Evolutionary conservation across 2,113 vertebrate genomes (phyloP).

Genomic region (Oncorhynchus mykiss): DNA sequence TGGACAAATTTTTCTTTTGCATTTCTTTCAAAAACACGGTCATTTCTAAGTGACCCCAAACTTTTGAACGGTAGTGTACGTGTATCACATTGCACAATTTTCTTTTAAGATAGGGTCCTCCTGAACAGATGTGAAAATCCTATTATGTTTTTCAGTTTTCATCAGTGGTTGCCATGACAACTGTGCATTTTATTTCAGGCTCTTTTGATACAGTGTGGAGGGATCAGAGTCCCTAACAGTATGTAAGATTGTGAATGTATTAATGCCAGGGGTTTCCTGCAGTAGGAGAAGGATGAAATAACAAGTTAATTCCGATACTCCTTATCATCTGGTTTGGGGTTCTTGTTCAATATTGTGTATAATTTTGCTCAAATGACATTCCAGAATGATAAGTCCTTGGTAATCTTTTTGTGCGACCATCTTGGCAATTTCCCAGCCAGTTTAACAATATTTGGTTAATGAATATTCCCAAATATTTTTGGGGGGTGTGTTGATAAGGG

Average conservation of each 20-base stretch:
- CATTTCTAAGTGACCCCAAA: no score
- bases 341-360: neutral
- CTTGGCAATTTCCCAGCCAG: neutral
- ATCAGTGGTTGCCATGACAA: slow-evolving; percentile 74
- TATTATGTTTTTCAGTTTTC: slow-evolving; percentile 52
- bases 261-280: slow-evolving; percentile 73
- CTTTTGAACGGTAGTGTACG: no score
- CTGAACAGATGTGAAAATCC: slow-evolving; percentile 67
- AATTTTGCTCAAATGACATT: neutral
- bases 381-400: neutral
- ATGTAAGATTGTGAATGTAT: slow-evolving; percentile 60
- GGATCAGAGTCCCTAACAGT: slow-evolving; percentile 66
- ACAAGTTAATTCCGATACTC: no score
- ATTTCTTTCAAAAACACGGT: no score
- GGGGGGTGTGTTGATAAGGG: neutral
- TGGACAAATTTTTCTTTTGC: no score
- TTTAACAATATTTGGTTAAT: neutral
- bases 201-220: slow-evolving; percentile 64
- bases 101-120: no score
- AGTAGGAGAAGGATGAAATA: slow-evolving; percentile 26
- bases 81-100: no score
- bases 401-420: no score
- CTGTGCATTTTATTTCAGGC: slow-evolving; percentile 72
- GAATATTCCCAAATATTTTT: neutral
- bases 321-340: neutral